Percentiles rank a stretch among this genome's conserved stretches.
phyloP scores from a whole-genome alignment of 1,140 invertebrate species.

The Drosophila ambigua region DNA sequence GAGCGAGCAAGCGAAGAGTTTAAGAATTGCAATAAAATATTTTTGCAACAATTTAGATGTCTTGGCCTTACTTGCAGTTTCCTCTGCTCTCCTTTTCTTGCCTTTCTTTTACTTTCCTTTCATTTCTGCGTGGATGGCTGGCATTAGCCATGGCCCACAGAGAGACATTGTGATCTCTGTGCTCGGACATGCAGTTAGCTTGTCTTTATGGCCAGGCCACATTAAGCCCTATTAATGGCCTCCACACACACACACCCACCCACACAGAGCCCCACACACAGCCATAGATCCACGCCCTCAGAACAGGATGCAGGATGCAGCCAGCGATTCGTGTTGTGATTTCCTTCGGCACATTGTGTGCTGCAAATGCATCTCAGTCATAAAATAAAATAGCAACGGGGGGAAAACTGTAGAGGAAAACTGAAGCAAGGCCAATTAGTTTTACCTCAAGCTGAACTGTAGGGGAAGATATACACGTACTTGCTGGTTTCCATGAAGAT shows the following conservation, averaged over 20 bases:
- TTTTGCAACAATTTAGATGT: conserved; percentile 78
- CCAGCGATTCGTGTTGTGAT: conserved; percentile 49
- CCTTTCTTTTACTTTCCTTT: too few species aligned
- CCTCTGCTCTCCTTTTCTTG: neutral
- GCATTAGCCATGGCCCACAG: conserved; percentile 29
- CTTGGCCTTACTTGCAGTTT: conserved; percentile 25
- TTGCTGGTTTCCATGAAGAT: too few species aligned
- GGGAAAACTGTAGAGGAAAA: neutral
- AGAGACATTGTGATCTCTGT: conserved; percentile 29
- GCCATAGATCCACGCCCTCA: conserved; percentile 25
- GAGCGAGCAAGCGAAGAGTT: conserved; percentile 24
- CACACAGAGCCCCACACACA: neutral
- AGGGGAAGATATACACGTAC: neutral
- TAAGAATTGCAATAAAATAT: conserved; percentile 75
- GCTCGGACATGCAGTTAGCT: conserved; percentile 61
- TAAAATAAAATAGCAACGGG: conserved; percentile 35
- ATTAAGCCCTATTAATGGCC: conserved; percentile 72
- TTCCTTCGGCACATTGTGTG: conserved; percentile 53
- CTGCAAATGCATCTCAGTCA: conserved; percentile 21
- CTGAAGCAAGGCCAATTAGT: conserved; percentile 54
- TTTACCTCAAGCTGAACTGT: conserved; percentile 34
- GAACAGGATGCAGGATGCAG: conserved; percentile 1
- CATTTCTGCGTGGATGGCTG: conserved; percentile 4
- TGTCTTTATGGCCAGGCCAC: conserved; percentile 59
- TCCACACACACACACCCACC: conserved; percentile 11